Conservation (phyloP, 1,140 invertebrate genomes). For the Palaemon carinicauda region DNA sequence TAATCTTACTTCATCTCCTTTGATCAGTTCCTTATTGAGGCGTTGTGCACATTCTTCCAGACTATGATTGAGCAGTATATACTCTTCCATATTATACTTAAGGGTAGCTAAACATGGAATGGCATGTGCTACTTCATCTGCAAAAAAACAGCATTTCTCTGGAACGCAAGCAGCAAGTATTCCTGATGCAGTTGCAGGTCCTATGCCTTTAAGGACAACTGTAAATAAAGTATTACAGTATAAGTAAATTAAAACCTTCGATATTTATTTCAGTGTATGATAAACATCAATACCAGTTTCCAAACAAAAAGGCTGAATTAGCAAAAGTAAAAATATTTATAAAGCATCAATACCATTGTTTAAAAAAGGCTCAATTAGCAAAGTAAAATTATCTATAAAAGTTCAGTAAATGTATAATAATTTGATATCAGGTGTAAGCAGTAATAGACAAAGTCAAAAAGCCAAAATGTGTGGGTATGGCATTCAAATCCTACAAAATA, state of each 20-base stretch:
- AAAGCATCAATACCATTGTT: background rate
- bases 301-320: background rate
- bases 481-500: no score
- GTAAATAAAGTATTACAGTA: background rate
- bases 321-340: no score
- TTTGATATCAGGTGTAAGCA: no score
- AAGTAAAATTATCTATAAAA: no score
- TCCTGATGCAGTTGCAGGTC: slow-evolving; percentile 23
- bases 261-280: no score
- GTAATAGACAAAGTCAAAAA: background rate
- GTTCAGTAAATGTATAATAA: no score
- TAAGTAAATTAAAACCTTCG: background rate
- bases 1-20: background rate
- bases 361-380: background rate
- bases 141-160: slow-evolving; percentile 25
- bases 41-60: slow-evolving; percentile 3
- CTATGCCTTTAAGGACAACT: slow-evolving; percentile 24
- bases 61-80: background rate
- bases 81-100: slow-evolving; percentile 5
- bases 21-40: background rate
- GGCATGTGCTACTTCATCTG: slow-evolving; percentile 27
- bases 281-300: background rate
- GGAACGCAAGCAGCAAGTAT: slow-evolving; percentile 22
- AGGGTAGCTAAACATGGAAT: background rate
- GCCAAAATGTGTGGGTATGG: no score